Conservation (phyloP, 2,888 invertebrate genomes). For the Oegoconia quadripuncta region DNA sequence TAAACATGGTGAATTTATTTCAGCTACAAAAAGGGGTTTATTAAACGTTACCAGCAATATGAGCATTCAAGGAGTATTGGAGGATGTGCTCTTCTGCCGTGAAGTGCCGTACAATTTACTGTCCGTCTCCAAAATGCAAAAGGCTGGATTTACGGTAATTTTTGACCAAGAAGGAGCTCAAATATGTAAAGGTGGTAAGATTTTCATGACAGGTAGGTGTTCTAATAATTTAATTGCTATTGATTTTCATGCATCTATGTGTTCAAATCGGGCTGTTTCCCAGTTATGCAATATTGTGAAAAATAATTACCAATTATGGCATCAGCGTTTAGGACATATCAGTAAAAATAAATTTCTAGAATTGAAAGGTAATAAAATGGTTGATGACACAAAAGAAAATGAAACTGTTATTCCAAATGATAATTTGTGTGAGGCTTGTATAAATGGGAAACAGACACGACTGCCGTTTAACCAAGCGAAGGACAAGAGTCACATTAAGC, state of each 20-base stretch:
- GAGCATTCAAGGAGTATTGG: slow-evolving; percentile 19
- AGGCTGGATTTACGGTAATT: slow-evolving; percentile 20
- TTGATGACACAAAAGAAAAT: slow-evolving; percentile 15
- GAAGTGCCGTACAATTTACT: slow-evolving; percentile 33
- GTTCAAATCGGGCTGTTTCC: slow-evolving; percentile 11
- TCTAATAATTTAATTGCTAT: slow-evolving; percentile 16
- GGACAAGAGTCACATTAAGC: slow-evolving; percentile 26
- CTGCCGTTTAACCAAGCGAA: slow-evolving; percentile 32
- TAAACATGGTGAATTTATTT: slow-evolving; percentile 29
- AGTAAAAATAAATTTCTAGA: slow-evolving; percentile 25
- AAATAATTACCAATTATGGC: slow-evolving; percentile 28
- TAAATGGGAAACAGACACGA: slow-evolving; percentile 40
- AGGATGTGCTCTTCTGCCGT: slow-evolving; percentile 28
- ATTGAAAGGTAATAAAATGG: slow-evolving; percentile 19
- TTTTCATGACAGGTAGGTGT: slow-evolving; percentile 14
- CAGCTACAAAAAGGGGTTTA: slow-evolving; percentile 31
- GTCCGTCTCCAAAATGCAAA: slow-evolving; percentile 10
- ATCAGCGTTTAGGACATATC: slow-evolving; percentile 32
- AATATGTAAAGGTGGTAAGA: slow-evolving; percentile 14
- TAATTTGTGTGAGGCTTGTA: slow-evolving; percentile 39
- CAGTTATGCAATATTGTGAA: slow-evolving; percentile 18
- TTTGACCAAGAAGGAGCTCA: slow-evolving; percentile 29
- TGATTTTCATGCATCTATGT: slow-evolving; percentile 12
- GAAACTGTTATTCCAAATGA: slow-evolving; percentile 15
- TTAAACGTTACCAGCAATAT: slow-evolving; percentile 29